Conservation (phyloP, 2,113 vertebrate species). For the Columba livia region DNA sequence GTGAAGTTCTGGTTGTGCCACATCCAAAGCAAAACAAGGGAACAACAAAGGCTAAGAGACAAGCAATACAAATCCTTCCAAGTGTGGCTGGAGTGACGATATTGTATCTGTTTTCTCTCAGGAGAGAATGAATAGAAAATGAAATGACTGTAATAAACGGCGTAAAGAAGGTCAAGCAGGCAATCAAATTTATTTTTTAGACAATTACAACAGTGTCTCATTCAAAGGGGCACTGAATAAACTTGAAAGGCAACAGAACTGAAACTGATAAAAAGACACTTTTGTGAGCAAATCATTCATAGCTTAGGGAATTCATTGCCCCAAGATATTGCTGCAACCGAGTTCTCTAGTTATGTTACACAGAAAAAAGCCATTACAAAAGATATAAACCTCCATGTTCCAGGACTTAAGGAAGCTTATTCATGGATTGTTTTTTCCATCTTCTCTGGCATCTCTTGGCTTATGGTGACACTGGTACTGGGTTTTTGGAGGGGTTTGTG, state of each 20-base stretch:
- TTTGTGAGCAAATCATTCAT: not conserved
- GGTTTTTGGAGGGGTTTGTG: not conserved
- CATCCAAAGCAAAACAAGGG: not conserved
- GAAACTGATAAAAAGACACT: slow-evolving; percentile 42
- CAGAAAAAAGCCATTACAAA: not conserved
- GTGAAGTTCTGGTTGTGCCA: not conserved
- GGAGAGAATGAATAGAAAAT: slow-evolving; percentile 20
- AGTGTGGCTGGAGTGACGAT: not conserved
- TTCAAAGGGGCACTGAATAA: slow-evolving; percentile 45
- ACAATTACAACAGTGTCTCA: slow-evolving; percentile 38
- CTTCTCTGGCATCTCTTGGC: not conserved
- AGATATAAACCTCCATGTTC: accelerated
- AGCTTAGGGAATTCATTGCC: slow-evolving; percentile 7
- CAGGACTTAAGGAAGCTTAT: not conserved
- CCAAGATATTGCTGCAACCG: not conserved
- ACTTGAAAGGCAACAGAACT: slow-evolving; percentile 51
- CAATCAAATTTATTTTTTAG: slow-evolving; percentile 44
- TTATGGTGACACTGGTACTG: not conserved
- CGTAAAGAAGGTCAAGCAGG: slow-evolving; percentile 52
- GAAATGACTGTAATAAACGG: not conserved
- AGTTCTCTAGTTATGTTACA: not conserved
- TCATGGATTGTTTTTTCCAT: not conserved
- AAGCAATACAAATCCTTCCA: not conserved
- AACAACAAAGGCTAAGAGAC: not conserved
- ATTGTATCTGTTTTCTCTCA: not conserved